phyloP scores from a whole-genome alignment of 1,140 invertebrate genomes.

The Solen grandis region DNA sequence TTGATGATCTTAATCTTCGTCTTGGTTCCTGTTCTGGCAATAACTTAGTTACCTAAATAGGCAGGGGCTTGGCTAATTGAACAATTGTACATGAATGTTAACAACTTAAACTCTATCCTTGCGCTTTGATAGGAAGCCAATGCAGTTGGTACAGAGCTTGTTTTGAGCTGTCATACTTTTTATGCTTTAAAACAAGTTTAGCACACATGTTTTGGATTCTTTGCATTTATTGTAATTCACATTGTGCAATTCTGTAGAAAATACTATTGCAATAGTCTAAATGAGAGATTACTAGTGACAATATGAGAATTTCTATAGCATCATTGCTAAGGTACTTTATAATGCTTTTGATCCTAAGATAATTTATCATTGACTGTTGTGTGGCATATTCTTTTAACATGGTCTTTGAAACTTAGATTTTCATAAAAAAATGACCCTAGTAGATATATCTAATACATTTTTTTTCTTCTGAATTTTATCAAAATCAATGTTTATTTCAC shows the following conservation, averaged over 20 bases:
- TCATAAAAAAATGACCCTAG: not conserved
- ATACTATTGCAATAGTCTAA: conserved; percentile 14
- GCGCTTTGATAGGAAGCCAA: conserved; percentile 24
- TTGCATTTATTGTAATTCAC: conserved; percentile 3
- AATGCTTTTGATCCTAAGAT: not conserved
- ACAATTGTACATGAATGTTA: conserved; percentile 22
- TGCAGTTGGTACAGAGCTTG: conserved; percentile 12
- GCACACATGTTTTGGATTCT: conserved; percentile 10
- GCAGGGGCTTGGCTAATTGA: conserved; percentile 1
- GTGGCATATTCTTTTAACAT: not conserved
- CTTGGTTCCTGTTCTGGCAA: not conserved
- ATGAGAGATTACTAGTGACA: not conserved
- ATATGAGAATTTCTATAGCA: not conserved
- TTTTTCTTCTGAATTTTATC: not conserved
- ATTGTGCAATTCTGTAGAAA: not conserved
- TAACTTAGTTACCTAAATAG: conserved; percentile 6
- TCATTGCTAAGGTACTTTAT: not conserved
- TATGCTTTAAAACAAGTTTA: conserved; percentile 2
- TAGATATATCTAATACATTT: conserved; percentile 4
- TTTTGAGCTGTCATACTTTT: conserved; percentile 1
- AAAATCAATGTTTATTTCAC: conserved; percentile 2
- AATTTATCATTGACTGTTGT: not conserved
- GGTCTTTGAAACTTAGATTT: not conserved
- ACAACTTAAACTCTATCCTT: conserved; percentile 6
- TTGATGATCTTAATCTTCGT: conserved; percentile 8